phyloP scores from a whole-genome alignment of 2,797 vertebrate species.

The Melopsittacus undulatus region DNA sequence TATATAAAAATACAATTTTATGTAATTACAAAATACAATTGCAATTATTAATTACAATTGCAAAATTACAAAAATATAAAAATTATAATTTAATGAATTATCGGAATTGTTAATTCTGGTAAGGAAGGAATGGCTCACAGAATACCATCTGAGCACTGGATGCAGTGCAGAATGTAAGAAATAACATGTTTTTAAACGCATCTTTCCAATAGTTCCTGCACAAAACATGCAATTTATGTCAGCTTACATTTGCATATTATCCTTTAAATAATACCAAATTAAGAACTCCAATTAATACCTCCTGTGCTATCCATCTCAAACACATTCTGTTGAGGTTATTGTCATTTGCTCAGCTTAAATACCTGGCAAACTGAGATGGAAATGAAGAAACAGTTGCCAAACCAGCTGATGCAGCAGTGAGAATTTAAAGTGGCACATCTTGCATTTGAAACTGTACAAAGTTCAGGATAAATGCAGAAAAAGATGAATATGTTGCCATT shows the following conservation, averaged over 20 bases:
- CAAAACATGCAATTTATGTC: background rate
- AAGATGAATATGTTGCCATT: background rate
- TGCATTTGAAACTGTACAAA: background rate
- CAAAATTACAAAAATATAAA: too few species aligned
- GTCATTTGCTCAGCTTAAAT: background rate
- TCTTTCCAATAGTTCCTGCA: background rate
- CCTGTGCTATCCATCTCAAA: background rate
- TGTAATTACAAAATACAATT: background rate
- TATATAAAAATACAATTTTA: background rate
- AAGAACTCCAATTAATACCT: background rate
- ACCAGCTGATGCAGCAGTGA: background rate
- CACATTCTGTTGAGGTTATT: background rate
- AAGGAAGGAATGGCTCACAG: background rate
- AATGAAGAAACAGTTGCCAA: background rate
- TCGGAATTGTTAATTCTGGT: background rate
- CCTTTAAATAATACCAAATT: background rate
- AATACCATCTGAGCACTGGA: background rate
- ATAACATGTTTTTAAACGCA: background rate
- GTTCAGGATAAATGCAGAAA: background rate
- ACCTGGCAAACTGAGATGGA: background rate
- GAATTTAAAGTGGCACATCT: background rate
- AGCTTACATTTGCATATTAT: background rate
- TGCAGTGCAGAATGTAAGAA: background rate
- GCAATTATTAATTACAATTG: background rate
- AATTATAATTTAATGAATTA: background rate